Conservation (phyloP, 2,797 vertebrate species). For the Morus bassanus region DNA sequence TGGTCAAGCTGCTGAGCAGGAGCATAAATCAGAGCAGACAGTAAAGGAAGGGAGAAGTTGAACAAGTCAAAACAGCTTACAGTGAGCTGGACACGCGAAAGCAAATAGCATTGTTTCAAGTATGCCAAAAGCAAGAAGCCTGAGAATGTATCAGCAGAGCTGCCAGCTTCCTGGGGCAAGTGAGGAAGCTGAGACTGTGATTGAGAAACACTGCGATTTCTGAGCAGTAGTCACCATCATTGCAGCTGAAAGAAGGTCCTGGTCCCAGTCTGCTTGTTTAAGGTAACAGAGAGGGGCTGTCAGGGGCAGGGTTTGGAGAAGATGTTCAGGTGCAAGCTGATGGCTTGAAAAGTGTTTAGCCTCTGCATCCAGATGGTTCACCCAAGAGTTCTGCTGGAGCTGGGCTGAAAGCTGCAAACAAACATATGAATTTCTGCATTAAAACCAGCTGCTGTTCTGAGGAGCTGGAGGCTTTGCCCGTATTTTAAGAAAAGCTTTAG, state of each 20-base stretch:
- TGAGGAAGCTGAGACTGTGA: neutral
- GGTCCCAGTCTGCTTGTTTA: neutral
- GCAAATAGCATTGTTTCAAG: neutral
- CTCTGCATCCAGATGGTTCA: neutral
- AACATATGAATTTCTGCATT: neutral
- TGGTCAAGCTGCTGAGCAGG: neutral
- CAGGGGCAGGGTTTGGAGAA: neutral
- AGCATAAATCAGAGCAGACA: conserved; percentile 5
- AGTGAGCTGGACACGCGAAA: neutral
- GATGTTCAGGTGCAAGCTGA: neutral
- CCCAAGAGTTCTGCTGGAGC: neutral
- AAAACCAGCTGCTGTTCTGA: neutral
- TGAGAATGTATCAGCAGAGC: conserved; percentile 4
- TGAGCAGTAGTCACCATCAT: neutral
- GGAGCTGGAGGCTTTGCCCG: neutral
- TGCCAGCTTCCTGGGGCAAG: neutral
- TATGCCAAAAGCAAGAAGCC: conserved; percentile 8
- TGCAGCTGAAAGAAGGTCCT: neutral
- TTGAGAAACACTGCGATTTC: neutral
- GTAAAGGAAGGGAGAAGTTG: neutral
- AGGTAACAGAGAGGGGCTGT: neutral
- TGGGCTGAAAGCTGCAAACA: conserved; percentile 20
- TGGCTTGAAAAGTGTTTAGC: neutral
- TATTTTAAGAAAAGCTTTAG: neutral
- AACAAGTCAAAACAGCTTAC: conserved; percentile 1